Conservation (phyloP, 2,888 invertebrate genomes). For the Caenorhabditis zanzibari region DNA sequence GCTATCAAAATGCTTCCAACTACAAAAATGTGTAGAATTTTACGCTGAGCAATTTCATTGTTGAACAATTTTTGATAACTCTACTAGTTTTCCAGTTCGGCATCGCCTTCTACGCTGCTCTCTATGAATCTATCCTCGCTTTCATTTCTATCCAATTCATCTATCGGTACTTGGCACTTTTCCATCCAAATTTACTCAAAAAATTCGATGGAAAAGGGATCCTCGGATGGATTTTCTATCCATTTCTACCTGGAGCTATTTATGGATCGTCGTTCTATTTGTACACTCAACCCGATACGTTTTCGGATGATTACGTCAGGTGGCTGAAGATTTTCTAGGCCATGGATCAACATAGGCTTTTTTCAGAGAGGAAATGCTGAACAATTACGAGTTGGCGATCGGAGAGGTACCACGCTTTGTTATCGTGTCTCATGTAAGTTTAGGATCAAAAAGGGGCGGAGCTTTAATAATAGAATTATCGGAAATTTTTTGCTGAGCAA, state of each 20-base stretch:
- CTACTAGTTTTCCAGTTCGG: neutral
- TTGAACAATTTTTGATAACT: no score
- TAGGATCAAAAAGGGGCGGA: no score
- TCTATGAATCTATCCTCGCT: slow-evolving; percentile 12
- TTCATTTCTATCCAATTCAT: slow-evolving; percentile 36
- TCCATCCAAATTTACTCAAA: neutral
- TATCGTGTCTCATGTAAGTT: no score
- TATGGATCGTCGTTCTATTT: slow-evolving; percentile 16
- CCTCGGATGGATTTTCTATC: slow-evolving; percentile 18
- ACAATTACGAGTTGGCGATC: neutral
- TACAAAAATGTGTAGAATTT: no score
- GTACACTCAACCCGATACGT: slow-evolving; percentile 4
- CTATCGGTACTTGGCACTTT: slow-evolving; percentile 30
- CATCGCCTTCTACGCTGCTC: slow-evolving; percentile 19
- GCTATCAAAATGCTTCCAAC: no score
- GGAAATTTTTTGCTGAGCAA: no score
- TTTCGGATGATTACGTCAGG: slow-evolving; percentile 32
- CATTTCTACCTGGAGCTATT: neutral
- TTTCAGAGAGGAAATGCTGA: neutral
- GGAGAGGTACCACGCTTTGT: neutral
- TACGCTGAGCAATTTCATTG: no score
- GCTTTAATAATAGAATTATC: no score
- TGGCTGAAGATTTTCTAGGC: neutral
- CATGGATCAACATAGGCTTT: neutral
- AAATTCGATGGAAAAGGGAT: slow-evolving; percentile 5